Conservation (phyloP, 2,888 invertebrate genomes). For the Oligia fasciuncula region DNA sequence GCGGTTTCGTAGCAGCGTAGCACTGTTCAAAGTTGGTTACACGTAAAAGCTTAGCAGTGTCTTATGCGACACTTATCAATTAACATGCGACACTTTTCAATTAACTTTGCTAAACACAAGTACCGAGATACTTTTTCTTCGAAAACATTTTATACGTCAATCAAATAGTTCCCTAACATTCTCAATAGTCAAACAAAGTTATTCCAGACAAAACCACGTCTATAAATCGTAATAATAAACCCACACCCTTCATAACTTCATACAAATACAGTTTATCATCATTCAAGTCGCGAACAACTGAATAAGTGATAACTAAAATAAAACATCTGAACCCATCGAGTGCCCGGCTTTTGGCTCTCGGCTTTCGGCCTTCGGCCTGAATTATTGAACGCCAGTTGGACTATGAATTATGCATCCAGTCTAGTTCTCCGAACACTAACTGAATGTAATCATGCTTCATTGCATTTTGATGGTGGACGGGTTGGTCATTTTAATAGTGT, state of each 20-base stretch:
- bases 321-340: constrained; percentile 64
- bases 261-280: constrained; percentile 60
- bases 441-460: constrained; percentile 67
- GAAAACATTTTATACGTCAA: not conserved
- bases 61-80: not conserved
- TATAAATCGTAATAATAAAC: constrained; percentile 56
- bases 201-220: constrained; percentile 40
- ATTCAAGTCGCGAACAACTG: constrained; percentile 63
- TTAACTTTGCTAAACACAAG: not conserved
- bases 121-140: not conserved
- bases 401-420: constrained; percentile 67
- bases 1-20: constrained; percentile 15
- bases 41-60: not conserved
- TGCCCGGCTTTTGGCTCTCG: constrained; percentile 58
- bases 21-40: not conserved
- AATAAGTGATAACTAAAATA: constrained; percentile 68
- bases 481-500: constrained; percentile 57
- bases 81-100: not conserved
- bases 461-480: constrained; percentile 59
- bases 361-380: constrained; percentile 62
- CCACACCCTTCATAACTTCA: constrained; percentile 53
- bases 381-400: constrained; percentile 66
- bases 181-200: constrained; percentile 18
- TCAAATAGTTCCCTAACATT: not conserved
- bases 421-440: constrained; percentile 62